Conservation (phyloP, 2,113 vertebrate genomes). For the cat (Felis catus) region F.catus_Fca126_mat1.0 CM031417.1:10882501-10883000, state of each 20-base stretch:
- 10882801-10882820: not conserved
- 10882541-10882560: not conserved
- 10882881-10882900: not conserved
- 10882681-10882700: no score
- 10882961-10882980: not conserved
- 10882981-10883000: not conserved
- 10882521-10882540: not conserved
- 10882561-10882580: not conserved
- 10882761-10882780: not conserved
- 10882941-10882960: not conserved
- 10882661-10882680: not conserved
- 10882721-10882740: no score
- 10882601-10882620: not conserved
- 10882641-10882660: not conserved
- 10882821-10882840: not conserved
- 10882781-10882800: not conserved
- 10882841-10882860: not conserved
- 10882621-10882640: not conserved
- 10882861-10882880: not conserved
- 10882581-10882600: no score
- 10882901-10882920: not conserved
- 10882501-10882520: not conserved
- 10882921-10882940: not conserved
- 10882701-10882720: not conserved
- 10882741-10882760: not conserved